Evolutionary conservation across 1,140 invertebrate species (phyloP), one percentile per base, ranked within the genome.

Genomic region (Zaprionus camerounensis): DNA sequence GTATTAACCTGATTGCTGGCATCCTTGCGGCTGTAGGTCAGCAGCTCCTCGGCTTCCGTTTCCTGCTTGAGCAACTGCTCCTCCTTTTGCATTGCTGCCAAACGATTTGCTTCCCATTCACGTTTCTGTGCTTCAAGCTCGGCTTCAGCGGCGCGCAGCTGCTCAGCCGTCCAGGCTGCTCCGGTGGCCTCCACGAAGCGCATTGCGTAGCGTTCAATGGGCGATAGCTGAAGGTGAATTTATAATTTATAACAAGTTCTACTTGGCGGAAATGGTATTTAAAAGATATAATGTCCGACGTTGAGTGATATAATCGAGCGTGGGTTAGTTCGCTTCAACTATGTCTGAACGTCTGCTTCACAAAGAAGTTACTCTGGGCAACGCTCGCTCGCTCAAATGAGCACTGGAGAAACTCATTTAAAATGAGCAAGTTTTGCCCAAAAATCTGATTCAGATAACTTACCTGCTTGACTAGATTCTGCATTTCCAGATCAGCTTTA

Each of bases 161-260:
- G 97, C 80, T 98, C 97, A 2, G 96, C 96, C 28, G 96, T 96
- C 93, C 96, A 97, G 5, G 96, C 96, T 17, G 97, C 97, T 92
- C 98, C 97, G 13, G 96, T 96, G 62, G 95, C 95, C 93, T 99
- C 99, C 69, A 99, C 96, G 81, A 98, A 97, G 22, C 95, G 95
- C 95, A 99, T 97, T 20, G 98, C 99, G 93, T 99, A 99, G 59
- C 96, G 95, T 93, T 99, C 98, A 62, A 99, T 96, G 1, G 97
- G 96, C 28, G 96, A 96, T 28, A 99, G 93, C 98, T 99, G 36
- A 22, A 58, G 24, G 93, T 24, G n/a, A 22, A 17, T 17, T 44
- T 78, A 81, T 65, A 34, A 58, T 73, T 86, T 75, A 44, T 71
- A 44, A 56, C 3, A 41, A 56, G 44, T 41, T 13, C 31, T 12